Evolutionary conservation across 2,113 vertebrate genomes (phyloP).

Genomic region (Penelope pileata): DNA sequence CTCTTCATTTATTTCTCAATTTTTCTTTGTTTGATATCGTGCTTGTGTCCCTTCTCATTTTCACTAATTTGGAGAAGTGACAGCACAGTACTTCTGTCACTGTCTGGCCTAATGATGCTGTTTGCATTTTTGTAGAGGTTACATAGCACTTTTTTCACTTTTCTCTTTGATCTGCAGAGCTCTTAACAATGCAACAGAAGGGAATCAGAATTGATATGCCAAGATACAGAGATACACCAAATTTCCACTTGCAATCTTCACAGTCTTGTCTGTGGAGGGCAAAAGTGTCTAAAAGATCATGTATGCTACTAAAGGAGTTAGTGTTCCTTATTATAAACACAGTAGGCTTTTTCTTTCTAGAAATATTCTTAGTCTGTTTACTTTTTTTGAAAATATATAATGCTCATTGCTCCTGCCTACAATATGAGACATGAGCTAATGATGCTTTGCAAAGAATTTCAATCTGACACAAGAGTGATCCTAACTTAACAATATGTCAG

Average conservation of each 20-base stretch:
- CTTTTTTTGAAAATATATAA: too few species aligned
- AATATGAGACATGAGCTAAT: slow-evolving; percentile 24
- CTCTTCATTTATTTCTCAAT: background rate
- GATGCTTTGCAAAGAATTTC: slow-evolving; percentile 26
- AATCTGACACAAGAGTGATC: slow-evolving; percentile 21
- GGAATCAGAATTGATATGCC: background rate
- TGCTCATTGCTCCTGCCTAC: background rate
- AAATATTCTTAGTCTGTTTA: background rate
- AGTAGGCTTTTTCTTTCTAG: background rate
- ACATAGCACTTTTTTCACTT: background rate
- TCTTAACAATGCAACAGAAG: background rate
- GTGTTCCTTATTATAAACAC: background rate
- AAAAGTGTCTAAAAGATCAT: background rate
- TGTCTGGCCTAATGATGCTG: background rate
- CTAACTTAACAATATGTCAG: slow-evolving; percentile 38
- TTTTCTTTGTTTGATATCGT: background rate
- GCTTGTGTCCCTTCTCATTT: background rate
- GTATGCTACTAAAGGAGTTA: background rate
- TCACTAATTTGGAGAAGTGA: background rate
- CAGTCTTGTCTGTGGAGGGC: background rate
- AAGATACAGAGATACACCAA: background rate
- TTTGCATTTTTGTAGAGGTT: background rate
- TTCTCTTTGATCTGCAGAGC: background rate
- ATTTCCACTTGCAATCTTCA: background rate
- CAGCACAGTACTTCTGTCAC: background rate